These are phyloP conservation scores for Petrocephalus schoutedeni DNA, from an alignment of 2,797 vertebrate species.

Conservation along the genomic window DNA sequence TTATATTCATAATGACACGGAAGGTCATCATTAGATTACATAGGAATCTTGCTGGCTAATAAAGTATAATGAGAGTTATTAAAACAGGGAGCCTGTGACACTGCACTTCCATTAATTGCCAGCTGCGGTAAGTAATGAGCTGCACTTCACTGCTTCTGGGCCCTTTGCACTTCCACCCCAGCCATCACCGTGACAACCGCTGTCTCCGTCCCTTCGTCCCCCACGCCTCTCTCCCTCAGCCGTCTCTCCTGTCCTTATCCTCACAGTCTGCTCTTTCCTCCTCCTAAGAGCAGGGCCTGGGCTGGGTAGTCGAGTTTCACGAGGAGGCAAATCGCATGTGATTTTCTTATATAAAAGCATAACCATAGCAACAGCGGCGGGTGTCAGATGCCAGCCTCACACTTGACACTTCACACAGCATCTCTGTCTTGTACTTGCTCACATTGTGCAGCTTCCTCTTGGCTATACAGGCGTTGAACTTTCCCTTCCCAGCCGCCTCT, in stretches of 20 bases:
- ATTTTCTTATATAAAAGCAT: constrained; percentile 1
- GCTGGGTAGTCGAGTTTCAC: not conserved
- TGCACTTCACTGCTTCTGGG: constrained; percentile 4
- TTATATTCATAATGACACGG: constrained; percentile 10
- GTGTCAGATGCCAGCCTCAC: not conserved
- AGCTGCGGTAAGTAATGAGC: constrained; percentile 9
- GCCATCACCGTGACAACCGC: not conserved
- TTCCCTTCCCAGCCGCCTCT: not conserved
- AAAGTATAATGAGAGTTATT: constrained; percentile 16
- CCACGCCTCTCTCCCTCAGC: not conserved
- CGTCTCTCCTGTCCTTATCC: not conserved
- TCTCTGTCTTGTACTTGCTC: not conserved
- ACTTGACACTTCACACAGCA: not conserved
- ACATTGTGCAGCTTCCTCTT: not conserved
- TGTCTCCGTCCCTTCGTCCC: not conserved
- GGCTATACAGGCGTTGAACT: not conserved
- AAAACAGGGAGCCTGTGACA: not conserved
- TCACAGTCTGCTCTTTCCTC: not conserved
- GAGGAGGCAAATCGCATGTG: not conserved
- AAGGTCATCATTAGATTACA: constrained; percentile 10
- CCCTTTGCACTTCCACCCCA: not conserved
- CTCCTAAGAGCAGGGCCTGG: not conserved
- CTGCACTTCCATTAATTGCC: constrained; percentile 11
- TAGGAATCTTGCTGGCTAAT: not conserved
- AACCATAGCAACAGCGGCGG: not conserved